These are phyloP conservation scores for Chamaea fasciata DNA, from an alignment of 2,113 vertebrate species.

Conservation along the genomic window DNA sequence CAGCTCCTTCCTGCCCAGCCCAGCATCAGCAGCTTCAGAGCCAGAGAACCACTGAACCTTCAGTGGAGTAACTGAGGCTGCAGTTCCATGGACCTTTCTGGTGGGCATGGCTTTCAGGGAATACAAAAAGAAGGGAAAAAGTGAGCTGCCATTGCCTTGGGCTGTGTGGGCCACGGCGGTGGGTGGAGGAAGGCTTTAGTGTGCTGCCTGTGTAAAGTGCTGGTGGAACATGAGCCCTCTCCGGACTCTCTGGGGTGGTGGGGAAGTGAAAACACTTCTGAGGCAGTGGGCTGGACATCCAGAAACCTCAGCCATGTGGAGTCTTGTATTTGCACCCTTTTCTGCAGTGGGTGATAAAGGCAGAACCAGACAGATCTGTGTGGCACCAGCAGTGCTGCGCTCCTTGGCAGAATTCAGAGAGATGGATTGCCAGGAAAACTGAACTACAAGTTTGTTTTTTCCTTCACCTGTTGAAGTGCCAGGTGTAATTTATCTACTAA, in stretches of 20 bases:
- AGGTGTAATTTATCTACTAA: neutral
- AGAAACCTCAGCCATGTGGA: neutral
- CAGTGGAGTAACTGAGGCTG: neutral
- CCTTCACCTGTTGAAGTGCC: neutral
- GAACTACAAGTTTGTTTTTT: neutral
- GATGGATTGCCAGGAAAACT: neutral
- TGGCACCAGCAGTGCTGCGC: neutral
- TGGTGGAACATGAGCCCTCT: neutral
- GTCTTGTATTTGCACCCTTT: neutral
- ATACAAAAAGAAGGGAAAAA: too few species aligned
- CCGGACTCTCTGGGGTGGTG: neutral
- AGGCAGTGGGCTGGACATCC: neutral
- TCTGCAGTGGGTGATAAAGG: neutral
- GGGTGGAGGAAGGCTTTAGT: neutral
- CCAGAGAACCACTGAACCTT: neutral
- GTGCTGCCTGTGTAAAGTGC: neutral
- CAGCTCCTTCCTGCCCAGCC: neutral
- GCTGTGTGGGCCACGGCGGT: neutral
- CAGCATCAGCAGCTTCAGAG: neutral
- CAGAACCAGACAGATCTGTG: neutral
- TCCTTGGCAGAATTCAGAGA: neutral
- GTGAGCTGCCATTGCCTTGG: neutral
- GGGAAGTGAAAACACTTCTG: neutral
- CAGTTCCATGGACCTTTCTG: neutral
- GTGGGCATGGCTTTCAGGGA: neutral